Conservation (phyloP, 2,113 vertebrate species). For the Lasiurus borealis region DNA sequence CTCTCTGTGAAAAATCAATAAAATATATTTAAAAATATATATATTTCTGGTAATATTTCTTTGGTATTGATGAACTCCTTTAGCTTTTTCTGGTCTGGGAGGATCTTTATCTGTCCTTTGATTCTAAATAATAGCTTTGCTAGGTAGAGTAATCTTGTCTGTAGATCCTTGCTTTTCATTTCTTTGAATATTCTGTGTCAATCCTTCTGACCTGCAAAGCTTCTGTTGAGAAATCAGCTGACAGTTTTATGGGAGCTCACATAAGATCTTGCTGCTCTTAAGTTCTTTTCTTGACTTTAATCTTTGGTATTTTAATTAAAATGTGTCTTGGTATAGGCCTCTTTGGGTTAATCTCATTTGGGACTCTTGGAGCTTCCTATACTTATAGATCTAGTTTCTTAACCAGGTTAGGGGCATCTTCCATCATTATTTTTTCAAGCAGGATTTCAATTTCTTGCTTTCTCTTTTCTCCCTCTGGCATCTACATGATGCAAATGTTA, state of each 20-base stretch:
- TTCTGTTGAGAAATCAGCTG: neutral
- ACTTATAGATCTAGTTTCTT: neutral
- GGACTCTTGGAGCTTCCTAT: neutral
- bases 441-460: neutral
- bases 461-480: neutral
- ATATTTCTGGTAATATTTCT: neutral
- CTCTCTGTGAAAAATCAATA: too few species aligned
- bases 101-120: neutral
- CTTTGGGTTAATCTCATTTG: neutral
- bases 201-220: neutral
- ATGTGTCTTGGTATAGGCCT: neutral
- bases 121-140: neutral
- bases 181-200: neutral
- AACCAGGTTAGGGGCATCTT: neutral
- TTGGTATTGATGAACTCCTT: neutral
- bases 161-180: neutral
- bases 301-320: neutral
- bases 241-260: neutral
- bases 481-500: neutral
- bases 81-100: neutral
- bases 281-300: neutral
- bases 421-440: neutral
- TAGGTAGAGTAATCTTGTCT: neutral
- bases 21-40: too few species aligned
- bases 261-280: neutral